These are phyloP conservation scores for Crioceris asparagi DNA, from an alignment of 2,888 invertebrate genomes.

Conservation along the genomic window DNA sequence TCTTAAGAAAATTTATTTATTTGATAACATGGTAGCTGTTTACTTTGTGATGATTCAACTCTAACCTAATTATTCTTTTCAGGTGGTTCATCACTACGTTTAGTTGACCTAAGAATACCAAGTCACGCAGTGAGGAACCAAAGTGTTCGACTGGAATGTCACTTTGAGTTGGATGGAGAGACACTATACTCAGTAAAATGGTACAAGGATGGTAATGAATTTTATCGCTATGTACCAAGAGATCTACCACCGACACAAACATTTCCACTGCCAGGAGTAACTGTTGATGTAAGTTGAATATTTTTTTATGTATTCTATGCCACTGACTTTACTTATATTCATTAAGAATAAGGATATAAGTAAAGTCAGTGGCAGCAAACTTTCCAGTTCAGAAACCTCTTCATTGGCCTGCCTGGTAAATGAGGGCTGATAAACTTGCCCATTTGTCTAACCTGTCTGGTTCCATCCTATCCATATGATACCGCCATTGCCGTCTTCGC, in stretches of 20 bases:
- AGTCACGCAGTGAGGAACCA: slow-evolving; percentile 71
- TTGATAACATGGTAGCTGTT: background rate
- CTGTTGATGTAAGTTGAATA: slow-evolving; percentile 65
- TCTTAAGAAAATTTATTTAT: background rate
- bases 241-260: slow-evolving; percentile 72
- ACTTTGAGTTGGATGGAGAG: slow-evolving; percentile 74
- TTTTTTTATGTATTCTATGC: too few species aligned
- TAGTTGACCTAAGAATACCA: slow-evolving; percentile 71
- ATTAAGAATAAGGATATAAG: too few species aligned
- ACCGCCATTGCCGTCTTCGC: too few species aligned
- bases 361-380: too few species aligned
- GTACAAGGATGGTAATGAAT: slow-evolving; percentile 86
- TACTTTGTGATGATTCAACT: background rate
- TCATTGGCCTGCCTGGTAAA: too few species aligned
- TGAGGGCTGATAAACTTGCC: too few species aligned
- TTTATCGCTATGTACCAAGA: slow-evolving; percentile 76
- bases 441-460: too few species aligned
- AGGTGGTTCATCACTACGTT: slow-evolving; percentile 43
- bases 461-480: too few species aligned
- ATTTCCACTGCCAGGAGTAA: slow-evolving; percentile 69
- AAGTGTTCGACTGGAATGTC: slow-evolving; percentile 66
- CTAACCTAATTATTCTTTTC: slow-evolving; percentile 15
- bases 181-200: slow-evolving; percentile 81
- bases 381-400: too few species aligned
- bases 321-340: too few species aligned